Conservation (phyloP, 2,888 invertebrate species). For the Pachliopta kotzebuea region DNA sequence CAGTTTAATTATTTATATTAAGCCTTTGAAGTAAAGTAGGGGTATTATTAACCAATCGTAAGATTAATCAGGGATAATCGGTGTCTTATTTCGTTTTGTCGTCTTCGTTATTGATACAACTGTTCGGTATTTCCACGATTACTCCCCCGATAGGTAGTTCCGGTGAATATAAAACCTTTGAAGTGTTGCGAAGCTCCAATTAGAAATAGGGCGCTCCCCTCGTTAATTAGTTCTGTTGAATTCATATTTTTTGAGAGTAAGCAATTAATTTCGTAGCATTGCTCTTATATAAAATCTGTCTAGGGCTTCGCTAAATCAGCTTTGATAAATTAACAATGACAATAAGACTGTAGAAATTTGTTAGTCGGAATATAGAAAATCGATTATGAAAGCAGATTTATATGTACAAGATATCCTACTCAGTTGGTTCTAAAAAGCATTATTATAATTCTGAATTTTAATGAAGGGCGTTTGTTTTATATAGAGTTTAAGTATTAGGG, state of each 20-base stretch:
- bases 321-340: no score
- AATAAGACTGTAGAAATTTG: no score
- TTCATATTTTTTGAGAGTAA: neutral
- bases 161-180: slow-evolving; percentile 13
- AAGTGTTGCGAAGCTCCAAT: slow-evolving; percentile 12
- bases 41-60: neutral
- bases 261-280: neutral
- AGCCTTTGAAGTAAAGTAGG: neutral
- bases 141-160: slow-evolving; percentile 1
- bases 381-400: no score
- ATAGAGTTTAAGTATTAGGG: no score
- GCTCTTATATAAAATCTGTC: neutral
- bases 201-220: neutral
- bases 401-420: no score
- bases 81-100: neutral
- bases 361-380: no score
- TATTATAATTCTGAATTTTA: no score
- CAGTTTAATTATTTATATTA: neutral
- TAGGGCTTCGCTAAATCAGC: neutral
- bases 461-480: no score
- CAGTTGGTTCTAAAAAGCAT: no score
- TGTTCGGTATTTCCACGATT: neutral
- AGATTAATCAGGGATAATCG: neutral
- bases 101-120: neutral
- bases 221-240: slow-evolving; percentile 11